Evolutionary conservation across 1,140 invertebrate species (phyloP).

Genomic region (Hyposmocoma kahamanoa): DNA sequence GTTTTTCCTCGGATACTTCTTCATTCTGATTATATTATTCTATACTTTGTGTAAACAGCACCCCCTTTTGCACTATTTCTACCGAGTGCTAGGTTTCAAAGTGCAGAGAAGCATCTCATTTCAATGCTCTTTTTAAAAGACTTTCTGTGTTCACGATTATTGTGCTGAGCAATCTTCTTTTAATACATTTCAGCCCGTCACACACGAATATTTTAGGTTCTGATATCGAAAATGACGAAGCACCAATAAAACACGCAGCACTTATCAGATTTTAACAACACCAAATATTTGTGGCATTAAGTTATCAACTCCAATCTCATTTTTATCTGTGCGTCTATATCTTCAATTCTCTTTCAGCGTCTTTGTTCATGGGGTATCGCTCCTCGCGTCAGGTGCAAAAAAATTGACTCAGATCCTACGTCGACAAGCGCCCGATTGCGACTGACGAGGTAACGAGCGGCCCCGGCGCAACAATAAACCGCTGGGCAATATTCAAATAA

Average conservation of each 20-base stretch:
- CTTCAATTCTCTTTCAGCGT: too few species aligned
- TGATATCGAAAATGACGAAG: not conserved
- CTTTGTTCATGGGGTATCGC: too few species aligned
- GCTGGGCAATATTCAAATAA: too few species aligned
- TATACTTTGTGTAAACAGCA: slow-evolving; percentile 69
- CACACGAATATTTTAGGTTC: not conserved
- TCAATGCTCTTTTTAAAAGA: not conserved
- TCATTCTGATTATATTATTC: slow-evolving; percentile 73
- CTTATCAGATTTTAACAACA: not conserved
- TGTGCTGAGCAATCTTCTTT: not conserved
- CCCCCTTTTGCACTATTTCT: slow-evolving; percentile 64
- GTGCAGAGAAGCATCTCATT: not conserved
- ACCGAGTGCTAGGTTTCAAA: slow-evolving; percentile 20
- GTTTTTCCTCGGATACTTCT: slow-evolving; percentile 70
- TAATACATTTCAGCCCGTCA: not conserved
- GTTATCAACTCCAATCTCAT: too few species aligned
- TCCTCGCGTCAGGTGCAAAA: too few species aligned
- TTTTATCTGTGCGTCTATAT: too few species aligned
- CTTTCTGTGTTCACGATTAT: too few species aligned
- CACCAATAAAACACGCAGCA: not conserved
- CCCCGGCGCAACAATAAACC: too few species aligned
- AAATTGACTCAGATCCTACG: not conserved
- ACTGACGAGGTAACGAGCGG: too few species aligned
- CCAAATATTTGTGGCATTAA: not conserved
- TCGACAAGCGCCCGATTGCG: too few species aligned